Base-by-base conservation (phyloP, 2,113 vertebrate species). In the Beaufortia kweichowensis region DNA sequence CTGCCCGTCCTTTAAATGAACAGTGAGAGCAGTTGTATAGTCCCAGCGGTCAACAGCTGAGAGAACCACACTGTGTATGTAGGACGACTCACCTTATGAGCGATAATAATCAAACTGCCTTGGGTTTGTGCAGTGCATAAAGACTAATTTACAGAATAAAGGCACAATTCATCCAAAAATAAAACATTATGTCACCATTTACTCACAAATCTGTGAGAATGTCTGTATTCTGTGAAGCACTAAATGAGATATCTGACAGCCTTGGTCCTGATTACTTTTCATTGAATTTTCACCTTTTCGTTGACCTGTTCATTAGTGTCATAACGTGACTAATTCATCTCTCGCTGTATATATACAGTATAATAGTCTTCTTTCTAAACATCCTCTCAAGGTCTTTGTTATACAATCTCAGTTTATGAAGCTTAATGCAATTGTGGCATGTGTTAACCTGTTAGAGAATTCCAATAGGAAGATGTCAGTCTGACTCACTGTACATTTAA, bases 11-110 rank as follows among this genome's bases (percentile, higher is more conserved):
- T 63, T 23, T 19, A 75, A 80, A 80, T 79, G 76, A 79, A 31
- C 75, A 64, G 86, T 79, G 23, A 29, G 60, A 43, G 82, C 75
- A 82, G 81, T 66, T 11, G 26, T 75, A 50, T n/a, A 72, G 9
- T 59, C 14, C 69, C 31, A 7, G 2, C 43, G 24, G 48, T 35
- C n/a, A 4, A 86, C 89, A 89, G 89, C 89, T 89, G 88, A 78
- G 81, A 81, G 81, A 78, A 83, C n/a, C 21, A 41, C 19, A 21
- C 56, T 24, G 14, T 46, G 43, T 33, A 69, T 41, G 9, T 59
- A 59, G 55, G 69, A 59, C 69, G 50, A 35, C n/a, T 35, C 6
- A 15, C 7, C 53, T 69, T 55, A 23, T 70, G 48, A 69, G 12
- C 10, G 33, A 24, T 14, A 17, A 14, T 11, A 72, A 26, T 15